A percentile compares a stretch with the other conserved stretches of the same genome.
These are phyloP conservation scores for Hermetia illucens DNA, from an alignment of 1,140 invertebrate genomes.

Conservation along the genomic window DNA sequence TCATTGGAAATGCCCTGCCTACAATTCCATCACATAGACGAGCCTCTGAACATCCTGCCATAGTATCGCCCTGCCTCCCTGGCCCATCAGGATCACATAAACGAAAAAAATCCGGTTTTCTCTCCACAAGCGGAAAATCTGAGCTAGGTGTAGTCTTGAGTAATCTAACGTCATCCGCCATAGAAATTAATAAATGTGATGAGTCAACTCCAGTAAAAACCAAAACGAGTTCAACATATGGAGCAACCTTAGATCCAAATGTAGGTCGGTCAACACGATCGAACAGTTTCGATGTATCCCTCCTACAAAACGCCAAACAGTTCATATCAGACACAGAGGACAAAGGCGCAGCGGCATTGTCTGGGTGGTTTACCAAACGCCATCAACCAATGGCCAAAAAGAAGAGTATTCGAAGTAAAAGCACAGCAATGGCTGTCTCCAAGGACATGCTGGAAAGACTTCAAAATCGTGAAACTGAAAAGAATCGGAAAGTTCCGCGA, in stretches of 20 bases:
- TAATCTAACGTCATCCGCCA: slow-evolving; percentile 61
- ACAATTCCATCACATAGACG: slow-evolving; percentile 36
- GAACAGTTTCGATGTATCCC: slow-evolving; percentile 67
- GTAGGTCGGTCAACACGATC: slow-evolving; percentile 44
- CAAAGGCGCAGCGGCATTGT: slow-evolving; percentile 36
- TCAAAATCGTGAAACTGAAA: slow-evolving; percentile 13
- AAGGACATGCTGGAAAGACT: slow-evolving; percentile 37
- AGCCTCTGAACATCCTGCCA: slow-evolving; percentile 48
- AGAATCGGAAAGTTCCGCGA: slow-evolving; percentile 20
- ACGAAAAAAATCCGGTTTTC: slow-evolving; percentile 41
- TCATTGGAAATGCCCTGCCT: slow-evolving; percentile 38
- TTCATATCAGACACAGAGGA: slow-evolving; percentile 24
- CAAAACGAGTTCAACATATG: neutral
- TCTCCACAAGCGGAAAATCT: slow-evolving; percentile 58
- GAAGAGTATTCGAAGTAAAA: slow-evolving; percentile 35
- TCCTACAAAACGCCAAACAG: slow-evolving; percentile 40
- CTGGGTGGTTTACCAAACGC: slow-evolving; percentile 58
- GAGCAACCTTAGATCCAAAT: slow-evolving; percentile 19
- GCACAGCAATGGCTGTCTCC: slow-evolving; percentile 31
- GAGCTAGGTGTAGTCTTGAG: slow-evolving; percentile 56
- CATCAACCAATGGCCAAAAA: slow-evolving; percentile 56
- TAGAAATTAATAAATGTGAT: slow-evolving; percentile 54
- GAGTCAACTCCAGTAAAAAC: slow-evolving; percentile 11
- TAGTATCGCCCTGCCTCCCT: slow-evolving; percentile 30
- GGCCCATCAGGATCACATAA: slow-evolving; percentile 22